These are phyloP conservation scores for Oedothorax gibbosus DNA, from an alignment of 1,140 invertebrate species.

Conservation along the genomic window DNA sequence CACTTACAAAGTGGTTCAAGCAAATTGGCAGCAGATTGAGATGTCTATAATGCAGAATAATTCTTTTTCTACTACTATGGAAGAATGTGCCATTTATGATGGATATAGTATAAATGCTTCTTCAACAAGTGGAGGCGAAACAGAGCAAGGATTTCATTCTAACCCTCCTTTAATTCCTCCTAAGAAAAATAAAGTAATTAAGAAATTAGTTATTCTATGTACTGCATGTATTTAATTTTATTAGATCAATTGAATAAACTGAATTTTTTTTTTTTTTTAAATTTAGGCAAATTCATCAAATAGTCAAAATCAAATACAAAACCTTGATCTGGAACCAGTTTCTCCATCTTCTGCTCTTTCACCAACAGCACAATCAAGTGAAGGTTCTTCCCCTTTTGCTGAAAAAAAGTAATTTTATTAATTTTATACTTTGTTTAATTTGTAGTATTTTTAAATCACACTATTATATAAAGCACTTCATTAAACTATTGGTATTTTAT, in stretches of 20 bases:
- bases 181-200: slow-evolving; percentile 61
- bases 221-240: too few relatives aligned
- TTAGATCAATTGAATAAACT: too few relatives aligned
- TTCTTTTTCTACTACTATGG: slow-evolving; percentile 55
- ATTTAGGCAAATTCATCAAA: slow-evolving; percentile 5
- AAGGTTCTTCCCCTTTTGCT: slow-evolving; percentile 5
- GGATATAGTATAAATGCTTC: slow-evolving; percentile 18
- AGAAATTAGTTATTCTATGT: too few relatives aligned
- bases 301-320: slow-evolving; percentile 8
- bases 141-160: background rate
- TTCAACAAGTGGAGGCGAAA: slow-evolving; percentile 26
- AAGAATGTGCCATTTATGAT: slow-evolving; percentile 61
- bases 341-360: slow-evolving; percentile 1
- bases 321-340: slow-evolving; percentile 18
- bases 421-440: background rate
- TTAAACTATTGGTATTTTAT: background rate
- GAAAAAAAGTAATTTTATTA: slow-evolving; percentile 38
- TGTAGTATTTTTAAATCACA: background rate
- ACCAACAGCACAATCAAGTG: background rate
- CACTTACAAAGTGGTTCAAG: slow-evolving; percentile 72
- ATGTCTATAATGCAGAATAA: slow-evolving; percentile 67
- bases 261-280: background rate
- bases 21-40: slow-evolving; percentile 76
- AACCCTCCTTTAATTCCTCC: slow-evolving; percentile 62
- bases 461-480: background rate